Base-by-base conservation (phyloP, 2,888 invertebrate genomes). In the Mimumesa dahlbomi region DNA sequence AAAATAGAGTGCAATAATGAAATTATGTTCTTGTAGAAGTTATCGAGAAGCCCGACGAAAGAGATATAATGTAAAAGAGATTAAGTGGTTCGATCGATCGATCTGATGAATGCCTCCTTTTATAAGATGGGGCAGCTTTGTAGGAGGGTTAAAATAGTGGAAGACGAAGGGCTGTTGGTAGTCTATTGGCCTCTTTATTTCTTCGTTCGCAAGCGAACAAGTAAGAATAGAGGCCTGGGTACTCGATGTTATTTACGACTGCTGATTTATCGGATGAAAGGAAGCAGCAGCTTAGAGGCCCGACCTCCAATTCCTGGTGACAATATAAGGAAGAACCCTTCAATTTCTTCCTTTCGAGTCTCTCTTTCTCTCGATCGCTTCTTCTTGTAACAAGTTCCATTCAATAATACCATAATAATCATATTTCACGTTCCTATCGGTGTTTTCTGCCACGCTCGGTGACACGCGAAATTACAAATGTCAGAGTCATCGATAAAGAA, bases 261-360 rank as follows among this genome's bases (percentile, higher is more conserved):
- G 78, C 84, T 88, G 88, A 88, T 88, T 88, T 88, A 88, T 88
- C 86, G 86, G 83, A 83, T 78, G 82, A 85, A 82, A 85, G 86
- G 82, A 86, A 84, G 81, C 83, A 83, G 82, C 84, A 80, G 83
- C 82, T 83, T 81, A 85, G 83, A 76, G 75, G 69, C 73, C 73
- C 66, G 79, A 69, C 79, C 73, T 79, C 73, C 83, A 77, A 85
- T 85, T 82, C 82, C 76, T 69, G 75, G 69, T 75, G 77, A 85
- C 82, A 82, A 82, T 83, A 77, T 80, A 82, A 86, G 81, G 81
- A 84, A 78, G 75, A 78, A 75, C 72, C 79, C 61, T 79, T 73
- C 59, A 34, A 50, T 64, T 63, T 14, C 65, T 62, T 40, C 52
- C 61, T 63, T 53, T 69, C 56, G 21, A 50, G 21, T 21, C 22